Evolutionary conservation across 1,140 invertebrate species (phyloP).

Genomic region (Aplysia californica): DNA sequence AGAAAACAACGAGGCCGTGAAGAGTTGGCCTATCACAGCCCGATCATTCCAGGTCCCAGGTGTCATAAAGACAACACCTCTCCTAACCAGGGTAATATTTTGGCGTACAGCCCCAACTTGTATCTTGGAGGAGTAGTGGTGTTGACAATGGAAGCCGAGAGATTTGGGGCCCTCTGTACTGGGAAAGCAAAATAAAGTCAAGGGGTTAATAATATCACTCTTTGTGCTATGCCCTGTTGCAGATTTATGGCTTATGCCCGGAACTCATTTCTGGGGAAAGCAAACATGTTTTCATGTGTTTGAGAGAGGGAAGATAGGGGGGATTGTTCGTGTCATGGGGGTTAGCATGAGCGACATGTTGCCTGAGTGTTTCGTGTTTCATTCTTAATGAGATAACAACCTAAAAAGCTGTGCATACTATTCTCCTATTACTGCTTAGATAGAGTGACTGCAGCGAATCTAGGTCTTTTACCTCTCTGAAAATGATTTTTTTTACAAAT

Average conservation of each 20-base stretch:
- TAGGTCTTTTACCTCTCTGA: too few species aligned
- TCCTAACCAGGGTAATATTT: background rate
- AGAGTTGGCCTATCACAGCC: background rate
- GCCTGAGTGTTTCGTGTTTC: too few species aligned
- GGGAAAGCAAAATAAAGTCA: background rate
- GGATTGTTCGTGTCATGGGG: too few species aligned
- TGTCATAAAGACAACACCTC: background rate
- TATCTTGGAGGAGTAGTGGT: too few species aligned
- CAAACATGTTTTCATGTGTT: constrained; percentile 16
- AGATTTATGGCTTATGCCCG: background rate
- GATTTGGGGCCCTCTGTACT: background rate
- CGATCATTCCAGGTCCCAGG: background rate
- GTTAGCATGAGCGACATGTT: too few species aligned
- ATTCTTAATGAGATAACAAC: too few species aligned
- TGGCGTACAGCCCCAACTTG: background rate
- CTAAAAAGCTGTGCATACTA: too few species aligned
- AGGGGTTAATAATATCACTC: background rate
- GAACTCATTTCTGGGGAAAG: background rate
- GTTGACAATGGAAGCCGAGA: background rate
- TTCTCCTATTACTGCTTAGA: too few species aligned
- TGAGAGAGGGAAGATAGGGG: too few species aligned
- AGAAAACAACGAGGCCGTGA: background rate
- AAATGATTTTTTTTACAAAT: too few species aligned
- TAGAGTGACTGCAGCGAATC: too few species aligned
- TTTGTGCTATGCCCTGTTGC: background rate